Percentiles rank a stretch among this genome's conserved stretches.
Conservation (phyloP, 2,113 vertebrate species). For the Paracanthobrama guichenoti region DNA sequence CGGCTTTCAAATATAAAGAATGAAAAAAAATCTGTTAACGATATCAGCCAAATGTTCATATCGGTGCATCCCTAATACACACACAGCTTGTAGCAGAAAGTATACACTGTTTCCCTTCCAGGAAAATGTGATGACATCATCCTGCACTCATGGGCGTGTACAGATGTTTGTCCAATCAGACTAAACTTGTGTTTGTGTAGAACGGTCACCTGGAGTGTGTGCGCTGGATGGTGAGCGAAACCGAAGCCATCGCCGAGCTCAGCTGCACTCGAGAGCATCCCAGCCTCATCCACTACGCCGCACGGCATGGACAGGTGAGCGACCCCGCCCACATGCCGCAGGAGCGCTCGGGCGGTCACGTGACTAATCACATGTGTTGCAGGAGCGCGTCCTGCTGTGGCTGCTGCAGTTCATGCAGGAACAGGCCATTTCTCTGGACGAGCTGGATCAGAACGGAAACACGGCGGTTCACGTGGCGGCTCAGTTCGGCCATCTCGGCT, state of each 20-base stretch:
- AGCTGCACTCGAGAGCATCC: conserved; percentile 94
- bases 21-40: too few relatives aligned
- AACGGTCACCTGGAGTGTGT: conserved; percentile 96
- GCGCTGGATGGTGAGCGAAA: conserved; percentile 98
- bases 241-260: conserved; percentile 95
- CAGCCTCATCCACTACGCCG: conserved; percentile 96
- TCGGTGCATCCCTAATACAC: too few relatives aligned
- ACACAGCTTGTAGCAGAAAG: too few relatives aligned
- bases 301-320: conserved; percentile 91
- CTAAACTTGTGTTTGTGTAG: conserved; percentile 66
- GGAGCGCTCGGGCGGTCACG: too few relatives aligned
- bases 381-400: conserved; percentile 98
- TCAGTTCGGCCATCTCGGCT: conserved; percentile 91
- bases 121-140: too few relatives aligned
- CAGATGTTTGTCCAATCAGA: neutral
- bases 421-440: conserved; percentile 95
- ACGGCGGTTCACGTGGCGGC: conserved; percentile 93
- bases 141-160: neutral
- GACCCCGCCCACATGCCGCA: too few relatives aligned
- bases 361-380: neutral
- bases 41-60: too few relatives aligned
- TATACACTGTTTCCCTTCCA: too few relatives aligned
- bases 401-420: conserved; percentile 99
- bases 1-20: too few relatives aligned
- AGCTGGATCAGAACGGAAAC: conserved; percentile 92